These are phyloP conservation scores for Ptiloglossa arizonensis DNA, from an alignment of 1,140 invertebrate species.

Conservation along the genomic window DNA sequence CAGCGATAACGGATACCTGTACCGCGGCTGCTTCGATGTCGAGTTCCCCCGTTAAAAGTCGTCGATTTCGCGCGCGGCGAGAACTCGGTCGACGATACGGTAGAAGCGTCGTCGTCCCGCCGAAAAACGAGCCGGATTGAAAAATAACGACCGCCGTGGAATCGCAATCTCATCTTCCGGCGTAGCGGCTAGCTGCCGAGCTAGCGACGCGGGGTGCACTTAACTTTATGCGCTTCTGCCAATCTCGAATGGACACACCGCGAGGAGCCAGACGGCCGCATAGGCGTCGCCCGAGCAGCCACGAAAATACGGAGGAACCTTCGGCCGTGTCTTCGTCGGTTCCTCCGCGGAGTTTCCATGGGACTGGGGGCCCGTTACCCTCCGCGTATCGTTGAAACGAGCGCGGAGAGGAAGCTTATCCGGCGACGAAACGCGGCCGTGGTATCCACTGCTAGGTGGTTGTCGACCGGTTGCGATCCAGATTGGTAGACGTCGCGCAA, in stretches of 20 bases:
- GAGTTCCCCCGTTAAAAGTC: too few species aligned
- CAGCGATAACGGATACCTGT: too few species aligned
- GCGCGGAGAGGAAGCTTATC: not conserved
- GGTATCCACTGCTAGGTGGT: too few species aligned
- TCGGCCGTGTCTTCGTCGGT: not conserved
- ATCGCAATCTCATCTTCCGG: conserved; percentile 6
- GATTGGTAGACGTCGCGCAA: conserved; percentile 45
- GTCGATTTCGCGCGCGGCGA: too few species aligned
- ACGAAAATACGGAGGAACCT: not conserved
- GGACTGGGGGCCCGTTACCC: too few species aligned
- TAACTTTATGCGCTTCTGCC: not conserved
- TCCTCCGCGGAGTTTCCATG: not conserved
- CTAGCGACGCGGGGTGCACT: not conserved
- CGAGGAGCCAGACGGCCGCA: not conserved
- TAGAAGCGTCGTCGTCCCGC: not conserved
- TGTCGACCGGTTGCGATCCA: conserved; percentile 14
- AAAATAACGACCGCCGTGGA: not conserved
- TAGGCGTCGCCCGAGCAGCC: not conserved
- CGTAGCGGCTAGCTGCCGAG: not conserved
- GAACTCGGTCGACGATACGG: too few species aligned
- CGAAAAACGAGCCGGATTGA: not conserved
- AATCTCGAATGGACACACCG: not conserved
- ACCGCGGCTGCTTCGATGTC: too few species aligned
- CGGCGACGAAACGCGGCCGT: too few species aligned
- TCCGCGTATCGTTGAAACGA: too few species aligned